Evolutionary conservation across 2,888 invertebrate genomes (phyloP).

Genomic region (Limnephilus rhombicus): DNA sequence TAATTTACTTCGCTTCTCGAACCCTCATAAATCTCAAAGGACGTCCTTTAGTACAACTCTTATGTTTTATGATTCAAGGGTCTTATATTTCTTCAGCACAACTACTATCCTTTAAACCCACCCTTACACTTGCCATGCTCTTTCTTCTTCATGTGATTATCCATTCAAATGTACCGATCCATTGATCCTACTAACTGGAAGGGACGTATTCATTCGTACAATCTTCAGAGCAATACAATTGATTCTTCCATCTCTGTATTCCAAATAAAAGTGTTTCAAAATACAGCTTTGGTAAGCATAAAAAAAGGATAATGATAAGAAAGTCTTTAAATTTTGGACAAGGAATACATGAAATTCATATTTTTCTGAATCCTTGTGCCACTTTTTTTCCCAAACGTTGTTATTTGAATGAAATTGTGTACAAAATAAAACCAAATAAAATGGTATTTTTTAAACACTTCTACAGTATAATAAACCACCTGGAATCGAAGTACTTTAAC

Average conservation of each 20-base stretch:
- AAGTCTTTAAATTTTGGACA: background rate
- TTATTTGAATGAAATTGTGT: background rate
- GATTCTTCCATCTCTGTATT: background rate
- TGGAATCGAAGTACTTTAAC: background rate
- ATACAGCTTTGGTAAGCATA: background rate
- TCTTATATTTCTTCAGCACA: conserved; percentile 24
- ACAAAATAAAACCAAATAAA: background rate
- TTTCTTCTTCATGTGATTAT: background rate
- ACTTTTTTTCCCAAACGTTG: background rate
- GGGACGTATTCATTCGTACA: background rate
- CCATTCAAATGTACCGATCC: background rate
- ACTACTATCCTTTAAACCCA: conserved; percentile 12
- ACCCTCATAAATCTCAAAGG: conserved; percentile 42
- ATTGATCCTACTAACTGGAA: background rate
- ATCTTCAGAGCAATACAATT: background rate
- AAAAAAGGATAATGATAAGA: background rate
- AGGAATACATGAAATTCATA: background rate
- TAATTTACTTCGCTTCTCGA: conserved; percentile 43
- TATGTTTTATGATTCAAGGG: conserved; percentile 33
- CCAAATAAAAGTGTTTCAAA: background rate
- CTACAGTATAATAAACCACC: background rate
- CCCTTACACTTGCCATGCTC: background rate
- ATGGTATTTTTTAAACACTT: background rate
- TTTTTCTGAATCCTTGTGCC: background rate
- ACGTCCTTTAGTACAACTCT: conserved; percentile 14